These are phyloP conservation scores for Willowsia nigromaculata DNA, from an alignment of 2,888 invertebrate species.

Conservation along the genomic window DNA sequence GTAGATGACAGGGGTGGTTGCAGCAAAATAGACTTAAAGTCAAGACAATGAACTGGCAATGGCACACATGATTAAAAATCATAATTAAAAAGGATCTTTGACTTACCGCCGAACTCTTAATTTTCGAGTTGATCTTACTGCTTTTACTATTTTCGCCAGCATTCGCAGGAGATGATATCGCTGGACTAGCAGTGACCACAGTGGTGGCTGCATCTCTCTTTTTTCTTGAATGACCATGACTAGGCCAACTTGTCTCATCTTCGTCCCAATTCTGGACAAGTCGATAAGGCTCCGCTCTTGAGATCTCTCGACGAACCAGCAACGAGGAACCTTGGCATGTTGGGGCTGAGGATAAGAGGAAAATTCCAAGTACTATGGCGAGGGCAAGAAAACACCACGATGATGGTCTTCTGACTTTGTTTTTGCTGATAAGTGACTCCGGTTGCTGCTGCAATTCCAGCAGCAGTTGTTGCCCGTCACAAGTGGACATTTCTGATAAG, in stretches of 20 bases:
- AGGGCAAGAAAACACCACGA: background rate
- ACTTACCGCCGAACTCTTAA: conserved; percentile 36
- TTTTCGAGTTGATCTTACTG: conserved; percentile 11
- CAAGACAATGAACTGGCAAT: no score
- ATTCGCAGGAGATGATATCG: no score
- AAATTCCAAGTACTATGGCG: background rate
- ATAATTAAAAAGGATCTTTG: no score
- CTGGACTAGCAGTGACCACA: background rate
- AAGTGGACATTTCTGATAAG: background rate
- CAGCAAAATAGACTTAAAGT: no score
- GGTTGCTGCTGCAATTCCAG: background rate
- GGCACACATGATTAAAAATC: no score
- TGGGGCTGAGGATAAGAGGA: background rate
- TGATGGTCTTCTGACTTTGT: background rate
- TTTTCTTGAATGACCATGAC: conserved; percentile 27
- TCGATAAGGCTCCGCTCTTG: conserved; percentile 36
- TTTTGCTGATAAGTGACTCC: background rate
- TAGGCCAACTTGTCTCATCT: conserved; percentile 4
- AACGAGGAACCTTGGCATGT: conserved; percentile 44
- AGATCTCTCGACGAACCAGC: conserved; percentile 2
- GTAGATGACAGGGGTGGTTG: no score
- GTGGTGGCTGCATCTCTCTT: background rate
- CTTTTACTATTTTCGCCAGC: no score
- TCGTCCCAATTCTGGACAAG: conserved; percentile 27
- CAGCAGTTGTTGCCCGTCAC: background rate